phyloP scores from a whole-genome alignment of 1,140 invertebrate genomes.

The Trissolcus basalis region DNA sequence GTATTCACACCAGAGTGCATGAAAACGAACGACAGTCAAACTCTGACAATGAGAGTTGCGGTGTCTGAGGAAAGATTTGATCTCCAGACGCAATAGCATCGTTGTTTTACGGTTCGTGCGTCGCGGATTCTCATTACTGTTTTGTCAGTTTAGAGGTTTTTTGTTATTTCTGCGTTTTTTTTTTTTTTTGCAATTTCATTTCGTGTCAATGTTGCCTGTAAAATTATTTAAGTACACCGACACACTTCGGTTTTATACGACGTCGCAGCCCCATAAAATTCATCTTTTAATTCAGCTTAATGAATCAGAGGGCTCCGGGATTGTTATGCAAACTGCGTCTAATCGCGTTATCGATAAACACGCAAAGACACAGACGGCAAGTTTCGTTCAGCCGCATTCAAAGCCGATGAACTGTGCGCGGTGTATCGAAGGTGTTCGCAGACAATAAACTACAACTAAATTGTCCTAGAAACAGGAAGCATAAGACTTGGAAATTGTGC shows the following conservation, averaged over 20 bases:
- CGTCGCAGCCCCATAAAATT: too few species aligned
- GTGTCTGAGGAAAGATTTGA: constrained; percentile 47
- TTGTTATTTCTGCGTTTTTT: constrained; percentile 9
- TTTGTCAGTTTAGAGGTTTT: constrained; percentile 32
- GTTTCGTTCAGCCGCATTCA: constrained; percentile 9
- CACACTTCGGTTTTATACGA: too few species aligned
- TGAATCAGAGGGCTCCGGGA: too few species aligned
- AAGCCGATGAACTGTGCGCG: constrained; percentile 23
- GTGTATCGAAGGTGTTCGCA: constrained; percentile 21
- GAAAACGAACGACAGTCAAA: neutral
- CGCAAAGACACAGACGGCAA: neutral
- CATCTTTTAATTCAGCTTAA: too few species aligned
- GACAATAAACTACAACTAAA: constrained; percentile 58
- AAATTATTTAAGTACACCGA: neutral
- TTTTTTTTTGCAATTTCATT: constrained; percentile 7
- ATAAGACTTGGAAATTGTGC: constrained; percentile 56
- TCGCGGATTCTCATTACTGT: constrained; percentile 37
- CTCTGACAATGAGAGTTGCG: constrained; percentile 34
- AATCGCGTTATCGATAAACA: constrained; percentile 13
- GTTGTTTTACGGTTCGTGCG: constrained; percentile 54
- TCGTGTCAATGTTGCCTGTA: constrained; percentile 27
- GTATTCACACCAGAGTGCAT: too few species aligned
- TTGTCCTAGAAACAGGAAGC: constrained; percentile 62
- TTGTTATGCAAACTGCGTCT: neutral
- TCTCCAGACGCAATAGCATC: constrained; percentile 46